Evolutionary conservation across 1,140 invertebrate species (phyloP).

Genomic region (Drosophila ohnishii): DNA sequence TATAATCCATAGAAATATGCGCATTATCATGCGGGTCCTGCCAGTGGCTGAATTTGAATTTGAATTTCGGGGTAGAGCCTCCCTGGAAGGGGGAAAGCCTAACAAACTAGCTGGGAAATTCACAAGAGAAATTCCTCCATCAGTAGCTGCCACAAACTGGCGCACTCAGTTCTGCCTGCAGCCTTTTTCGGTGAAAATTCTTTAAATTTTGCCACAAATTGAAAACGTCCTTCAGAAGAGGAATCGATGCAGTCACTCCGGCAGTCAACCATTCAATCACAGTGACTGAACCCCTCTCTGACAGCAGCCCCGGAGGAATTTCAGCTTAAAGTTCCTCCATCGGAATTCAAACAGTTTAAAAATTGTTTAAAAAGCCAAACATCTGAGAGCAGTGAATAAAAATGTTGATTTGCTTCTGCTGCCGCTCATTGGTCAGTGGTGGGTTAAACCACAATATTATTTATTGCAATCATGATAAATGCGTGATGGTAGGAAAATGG

Average conservation of each 20-base stretch:
- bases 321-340: constrained; percentile 18
- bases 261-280: constrained; percentile 36
- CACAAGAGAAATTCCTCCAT: constrained; percentile 57
- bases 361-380: constrained; percentile 29
- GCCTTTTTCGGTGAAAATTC: constrained; percentile 47
- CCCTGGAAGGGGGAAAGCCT: constrained; percentile 4
- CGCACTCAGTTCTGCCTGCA: constrained; percentile 17
- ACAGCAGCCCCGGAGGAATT: constrained; percentile 10
- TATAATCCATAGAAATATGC: constrained; percentile 75
- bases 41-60: constrained; percentile 45
- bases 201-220: constrained; percentile 63
- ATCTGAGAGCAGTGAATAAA: constrained; percentile 5
- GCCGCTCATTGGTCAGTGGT: constrained; percentile 25
- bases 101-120: constrained; percentile 69
- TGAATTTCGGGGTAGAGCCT: constrained; percentile 20
- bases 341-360: constrained; percentile 35
- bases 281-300: constrained; percentile 18
- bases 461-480: constrained; percentile 73
- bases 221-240: constrained; percentile 42
- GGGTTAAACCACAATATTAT: constrained; percentile 66
- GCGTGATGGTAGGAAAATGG: constrained; percentile 32
- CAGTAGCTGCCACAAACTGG: constrained; percentile 48
- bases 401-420: constrained; percentile 10
- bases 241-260: constrained; percentile 47
- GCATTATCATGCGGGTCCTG: constrained; percentile 63